Base-by-base conservation (phyloP, 2,797 vertebrate genomes). In the Coregonus sp. region DNA sequence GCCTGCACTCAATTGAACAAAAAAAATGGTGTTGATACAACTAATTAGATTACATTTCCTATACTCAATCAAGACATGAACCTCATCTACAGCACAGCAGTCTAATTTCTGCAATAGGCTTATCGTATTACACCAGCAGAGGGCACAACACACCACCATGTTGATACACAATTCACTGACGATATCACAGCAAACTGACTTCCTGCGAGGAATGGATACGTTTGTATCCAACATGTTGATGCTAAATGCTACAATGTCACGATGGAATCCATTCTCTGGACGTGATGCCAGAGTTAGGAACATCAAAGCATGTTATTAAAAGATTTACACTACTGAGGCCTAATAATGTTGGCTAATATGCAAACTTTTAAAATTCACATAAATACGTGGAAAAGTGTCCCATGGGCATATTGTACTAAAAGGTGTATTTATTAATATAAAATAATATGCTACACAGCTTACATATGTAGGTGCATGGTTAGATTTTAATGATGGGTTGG, bases 121-220 rank as follows among this genome's bases (percentile, higher is more conserved):
- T 59, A 59, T 47, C 29, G 1, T 35, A 75, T 37, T 63, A n/a
- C 67, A 61, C 88, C 91, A 89, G 83, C 84, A 91, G 91, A 76
- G 82, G 91, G 87, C 66, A 81, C 33, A 65, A 79, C 14, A 84
- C 4, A 18, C 70, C 4, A 18, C 70, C 80, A 67, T 47, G 40
- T 47, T 47, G 9, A 47, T 4, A 4, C 9, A 50, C 14, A 52
- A 11, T n/a, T 72, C 9, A 12, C 40, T 11, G 40, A 47, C 9
- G 31, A 47, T 47, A 47, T 47, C 9, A 11, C 40, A 63, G 59
- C 59, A 33, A 37, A 40, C 31, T 51, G 16, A 67, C 51, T 33
- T 20, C 16, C 40, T 35, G 66, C 31, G 31, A 18, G n/a, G 33
- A 35, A 52, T 18, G 63, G 63, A 78, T 33, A 71, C 16, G 20